Evolutionary conservation across 2,797 vertebrate species (phyloP).

Genomic region (Sylvilagus floridanus): DNA sequence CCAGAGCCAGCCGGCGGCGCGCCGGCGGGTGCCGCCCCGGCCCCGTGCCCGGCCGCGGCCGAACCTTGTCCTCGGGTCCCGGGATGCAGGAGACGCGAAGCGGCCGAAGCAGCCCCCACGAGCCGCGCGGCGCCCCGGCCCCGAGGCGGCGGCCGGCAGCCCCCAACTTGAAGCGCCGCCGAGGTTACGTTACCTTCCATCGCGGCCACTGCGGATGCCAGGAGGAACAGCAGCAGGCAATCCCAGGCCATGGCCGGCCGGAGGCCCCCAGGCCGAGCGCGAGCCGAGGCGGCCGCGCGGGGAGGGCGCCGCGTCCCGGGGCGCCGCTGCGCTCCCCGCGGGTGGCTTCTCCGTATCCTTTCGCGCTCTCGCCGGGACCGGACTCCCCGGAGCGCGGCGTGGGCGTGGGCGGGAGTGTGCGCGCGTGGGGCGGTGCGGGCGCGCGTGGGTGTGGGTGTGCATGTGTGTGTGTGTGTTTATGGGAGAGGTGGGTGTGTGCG

Average conservation of each 20-base stretch:
- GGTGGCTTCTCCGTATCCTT: constrained; percentile 82
- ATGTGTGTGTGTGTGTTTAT: constrained; percentile 82
- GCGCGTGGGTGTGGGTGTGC: constrained; percentile 82
- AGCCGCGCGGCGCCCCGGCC: background rate
- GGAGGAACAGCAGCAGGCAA: constrained; percentile 86
- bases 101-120: background rate
- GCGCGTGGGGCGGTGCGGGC: constrained; percentile 80
- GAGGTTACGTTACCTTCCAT: constrained; percentile 85
- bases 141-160: background rate
- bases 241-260: constrained; percentile 84
- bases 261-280: constrained; percentile 77
- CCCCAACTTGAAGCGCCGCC: constrained; percentile 46
- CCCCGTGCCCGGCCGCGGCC: background rate
- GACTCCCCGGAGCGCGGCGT: constrained; percentile 76
- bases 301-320: constrained; percentile 79
- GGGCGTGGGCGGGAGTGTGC: constrained; percentile 80
- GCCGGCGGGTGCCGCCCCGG: constrained; percentile 49
- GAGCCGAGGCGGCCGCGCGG: constrained; percentile 64
- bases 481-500: constrained; percentile 81
- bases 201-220: constrained; percentile 87
- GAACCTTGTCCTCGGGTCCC: background rate
- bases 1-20: background rate
- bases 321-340: constrained; percentile 77
- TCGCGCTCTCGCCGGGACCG: constrained; percentile 83
- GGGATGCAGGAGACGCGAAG: background rate